Evolutionary conservation across 2,797 vertebrate species (phyloP), one percentile per base, ranked within the genome.

Genomic region (Melanotaenia boesemani): DNA sequence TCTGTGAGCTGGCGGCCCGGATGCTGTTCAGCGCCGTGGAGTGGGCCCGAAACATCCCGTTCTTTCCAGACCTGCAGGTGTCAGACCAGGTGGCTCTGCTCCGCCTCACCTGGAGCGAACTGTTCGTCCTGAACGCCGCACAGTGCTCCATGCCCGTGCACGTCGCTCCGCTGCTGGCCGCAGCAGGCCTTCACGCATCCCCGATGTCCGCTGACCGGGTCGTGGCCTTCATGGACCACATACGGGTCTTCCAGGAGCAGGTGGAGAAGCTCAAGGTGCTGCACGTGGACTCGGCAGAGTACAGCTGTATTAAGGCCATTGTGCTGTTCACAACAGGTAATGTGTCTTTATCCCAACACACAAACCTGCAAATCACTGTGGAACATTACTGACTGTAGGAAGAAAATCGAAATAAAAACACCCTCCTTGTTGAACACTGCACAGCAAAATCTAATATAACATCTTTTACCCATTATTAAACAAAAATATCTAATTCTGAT

Each of bases 221-320:
- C 87, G 97, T 98, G 91, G 97, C 97, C 90, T 98, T 98, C 95
- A 98, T 98, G 97, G 97, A 98, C 93, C 97, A 98, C 96, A 98
- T 98, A 94, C 95, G 97, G 89, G 96, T 98, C 93, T 98, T 98
- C 94, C 97, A 98, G 93, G 97, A 98, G 90, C 97, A 98, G 93
- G 97, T 98, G 94, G 97, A 98, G 93, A 98, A 98, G 93, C 96
- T 98, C 78, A 98, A 98, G 92, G 96, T 96, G 52, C 94, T 98
- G 93, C 97, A 98, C 80, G 97, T 98, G 81, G 97, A 98, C 87
- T 97, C 97, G 0, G 97, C 97, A 13, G 97, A 98, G 90, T 98
- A 98, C 95, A 98, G 96, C 93, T 98, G 97, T 93, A 95, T 98
- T 85, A 98, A 98, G 94, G 97, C 97, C 90, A 96, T 98, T 89